phyloP scores from a whole-genome alignment of 2,797 vertebrate genomes.

The Sebastiscus albofasciatus region DNA sequence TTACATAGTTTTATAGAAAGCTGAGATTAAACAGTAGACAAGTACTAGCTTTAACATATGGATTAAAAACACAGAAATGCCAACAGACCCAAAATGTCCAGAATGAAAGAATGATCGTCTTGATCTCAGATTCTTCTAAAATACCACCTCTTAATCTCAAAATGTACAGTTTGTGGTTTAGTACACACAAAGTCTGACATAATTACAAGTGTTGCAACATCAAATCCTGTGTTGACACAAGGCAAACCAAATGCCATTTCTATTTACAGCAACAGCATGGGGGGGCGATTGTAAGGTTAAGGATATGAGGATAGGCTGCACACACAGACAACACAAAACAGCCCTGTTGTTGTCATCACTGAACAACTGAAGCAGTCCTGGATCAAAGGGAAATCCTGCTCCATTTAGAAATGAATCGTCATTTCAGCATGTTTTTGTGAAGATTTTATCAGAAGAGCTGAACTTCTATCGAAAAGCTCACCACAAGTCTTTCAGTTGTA shows the following conservation, averaged over 20 bases:
- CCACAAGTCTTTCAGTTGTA: neutral
- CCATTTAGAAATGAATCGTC: neutral
- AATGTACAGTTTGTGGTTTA: neutral
- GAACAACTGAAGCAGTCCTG: conserved; percentile 4
- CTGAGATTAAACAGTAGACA: neutral
- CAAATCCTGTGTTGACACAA: conserved; percentile 4
- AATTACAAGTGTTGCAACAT: conserved; percentile 18
- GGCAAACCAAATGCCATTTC: conserved; percentile 18
- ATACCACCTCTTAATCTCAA: neutral
- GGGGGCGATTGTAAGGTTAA: conserved; percentile 5
- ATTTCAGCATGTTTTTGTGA: neutral
- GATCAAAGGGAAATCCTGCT: neutral
- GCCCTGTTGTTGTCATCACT: conserved; percentile 20
- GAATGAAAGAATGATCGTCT: neutral
- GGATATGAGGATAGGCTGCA: neutral
- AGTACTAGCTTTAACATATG: neutral
- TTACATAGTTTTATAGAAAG: neutral
- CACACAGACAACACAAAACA: conserved; percentile 1
- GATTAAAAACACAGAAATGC: neutral
- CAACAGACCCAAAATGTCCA: neutral
- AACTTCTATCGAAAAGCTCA: neutral
- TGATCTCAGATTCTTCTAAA: neutral
- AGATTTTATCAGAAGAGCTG: neutral
- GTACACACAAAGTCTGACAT: neutral
- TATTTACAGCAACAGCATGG: conserved; percentile 29